Conservation (phyloP, 2,113 vertebrate genomes). For the Lagopus leucura region DNA sequence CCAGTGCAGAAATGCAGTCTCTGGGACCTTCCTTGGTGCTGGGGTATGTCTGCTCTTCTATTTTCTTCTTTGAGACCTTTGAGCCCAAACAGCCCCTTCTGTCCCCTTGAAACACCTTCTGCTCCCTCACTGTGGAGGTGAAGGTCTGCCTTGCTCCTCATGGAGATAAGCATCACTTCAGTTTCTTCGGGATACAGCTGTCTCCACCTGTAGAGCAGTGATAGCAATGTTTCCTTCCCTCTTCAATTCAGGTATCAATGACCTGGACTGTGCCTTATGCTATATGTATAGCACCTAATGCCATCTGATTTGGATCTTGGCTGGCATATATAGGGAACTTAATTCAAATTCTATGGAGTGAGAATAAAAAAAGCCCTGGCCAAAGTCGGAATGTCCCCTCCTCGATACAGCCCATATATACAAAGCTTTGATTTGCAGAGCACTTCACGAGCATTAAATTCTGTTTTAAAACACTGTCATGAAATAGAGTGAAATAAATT, state of each 20-base stretch:
- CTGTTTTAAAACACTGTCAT: constrained; percentile 21
- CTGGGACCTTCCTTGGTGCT: accelerated
- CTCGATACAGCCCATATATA: not conserved
- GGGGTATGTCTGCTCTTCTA: not conserved
- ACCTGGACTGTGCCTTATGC: not conserved
- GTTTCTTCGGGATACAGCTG: not conserved
- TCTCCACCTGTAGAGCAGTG: not conserved
- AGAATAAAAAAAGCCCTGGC: not conserved
- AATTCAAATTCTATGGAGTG: not conserved
- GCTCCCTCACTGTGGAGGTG: accelerated
- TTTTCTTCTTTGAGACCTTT: not conserved
- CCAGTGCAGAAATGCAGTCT: not conserved
- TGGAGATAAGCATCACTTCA: not conserved
- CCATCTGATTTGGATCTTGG: not conserved
- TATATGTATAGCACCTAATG: not conserved
- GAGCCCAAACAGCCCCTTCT: not conserved
- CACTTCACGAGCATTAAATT: not conserved
- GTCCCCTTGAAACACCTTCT: not conserved
- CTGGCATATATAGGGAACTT: not conserved
- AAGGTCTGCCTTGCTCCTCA: not conserved
- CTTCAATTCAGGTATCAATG: not conserved
- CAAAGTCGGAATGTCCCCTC: not conserved
- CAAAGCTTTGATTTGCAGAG: not conserved
- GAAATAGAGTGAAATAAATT: not conserved
- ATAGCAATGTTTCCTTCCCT: not conserved